phyloP scores from a whole-genome alignment of 2,797 vertebrate genomes.

The Macropodus opercularis region DNA sequence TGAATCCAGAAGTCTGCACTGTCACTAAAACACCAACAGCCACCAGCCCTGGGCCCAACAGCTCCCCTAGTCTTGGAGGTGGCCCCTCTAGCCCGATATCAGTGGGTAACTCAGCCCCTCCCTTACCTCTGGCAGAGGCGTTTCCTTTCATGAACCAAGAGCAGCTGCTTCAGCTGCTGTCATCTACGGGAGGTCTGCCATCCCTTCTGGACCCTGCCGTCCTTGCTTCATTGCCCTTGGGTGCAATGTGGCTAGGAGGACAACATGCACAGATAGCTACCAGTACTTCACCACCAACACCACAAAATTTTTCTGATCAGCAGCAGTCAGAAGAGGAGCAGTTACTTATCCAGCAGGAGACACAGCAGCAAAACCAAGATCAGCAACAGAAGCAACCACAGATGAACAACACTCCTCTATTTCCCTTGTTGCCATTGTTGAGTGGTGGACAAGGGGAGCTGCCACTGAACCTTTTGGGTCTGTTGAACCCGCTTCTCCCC shows the following conservation, averaged over 20 bases:
- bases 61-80: constrained; percentile 57
- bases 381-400: constrained; percentile 80
- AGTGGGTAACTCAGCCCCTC: constrained; percentile 61
- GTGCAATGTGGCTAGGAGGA: constrained; percentile 77
- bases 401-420: constrained; percentile 72
- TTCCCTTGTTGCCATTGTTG: constrained; percentile 80
- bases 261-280: constrained; percentile 71
- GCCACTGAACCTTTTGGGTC: constrained; percentile 80
- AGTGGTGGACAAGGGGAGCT: constrained; percentile 81
- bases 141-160: constrained; percentile 92
- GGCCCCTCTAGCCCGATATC: constrained; percentile 47
- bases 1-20: constrained; percentile 55
- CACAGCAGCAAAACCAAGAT: constrained; percentile 70
- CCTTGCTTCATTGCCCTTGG: constrained; percentile 78
- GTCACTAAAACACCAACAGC: constrained; percentile 52
- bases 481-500: constrained; percentile 83
- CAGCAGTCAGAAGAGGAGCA: constrained; percentile 66
- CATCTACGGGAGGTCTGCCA: constrained; percentile 81
- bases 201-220: constrained; percentile 82
- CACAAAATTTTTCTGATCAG: constrained; percentile 62
- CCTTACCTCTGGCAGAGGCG: constrained; percentile 82
- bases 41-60: constrained; percentile 66
- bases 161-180: constrained; percentile 87
- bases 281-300: constrained; percentile 51
- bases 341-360: constrained; percentile 64